These are phyloP conservation scores for Listrodromus nycthemerus DNA, from an alignment of 2,888 invertebrate genomes.

Conservation along the genomic window DNA sequence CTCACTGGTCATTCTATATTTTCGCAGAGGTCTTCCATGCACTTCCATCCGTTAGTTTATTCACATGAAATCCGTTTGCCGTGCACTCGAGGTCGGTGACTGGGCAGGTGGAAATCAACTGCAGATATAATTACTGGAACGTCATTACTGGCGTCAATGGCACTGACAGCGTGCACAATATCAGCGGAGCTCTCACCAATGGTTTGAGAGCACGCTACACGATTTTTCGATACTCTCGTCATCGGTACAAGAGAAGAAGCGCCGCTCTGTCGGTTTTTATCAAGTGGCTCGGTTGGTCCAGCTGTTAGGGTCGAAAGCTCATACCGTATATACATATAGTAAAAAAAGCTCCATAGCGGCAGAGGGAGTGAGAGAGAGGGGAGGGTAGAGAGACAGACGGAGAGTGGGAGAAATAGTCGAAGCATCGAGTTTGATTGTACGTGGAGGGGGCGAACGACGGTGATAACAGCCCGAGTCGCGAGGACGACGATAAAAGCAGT, in stretches of 20 bases:
- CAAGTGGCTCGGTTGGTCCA: slow-evolving; percentile 56
- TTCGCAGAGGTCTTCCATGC: neutral
- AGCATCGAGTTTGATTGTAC: slow-evolving; percentile 29
- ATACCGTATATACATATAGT: neutral
- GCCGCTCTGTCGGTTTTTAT: slow-evolving; percentile 46
- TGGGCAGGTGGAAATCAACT: slow-evolving; percentile 17
- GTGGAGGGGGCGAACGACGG: slow-evolving; percentile 25
- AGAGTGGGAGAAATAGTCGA: slow-evolving; percentile 12
- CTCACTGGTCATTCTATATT: neutral
- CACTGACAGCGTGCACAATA: slow-evolving; percentile 15
- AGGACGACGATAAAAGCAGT: slow-evolving; percentile 49
- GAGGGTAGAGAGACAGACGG: neutral
- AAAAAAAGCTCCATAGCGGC: neutral
- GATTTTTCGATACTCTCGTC: slow-evolving; percentile 45
- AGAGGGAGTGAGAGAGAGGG: neutral
- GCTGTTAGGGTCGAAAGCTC: slow-evolving; percentile 59
- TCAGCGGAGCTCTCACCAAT: slow-evolving; percentile 6
- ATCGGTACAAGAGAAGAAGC: slow-evolving; percentile 39
- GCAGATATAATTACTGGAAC: slow-evolving; percentile 29
- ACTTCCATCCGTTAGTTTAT: neutral
- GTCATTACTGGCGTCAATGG: slow-evolving; percentile 32
- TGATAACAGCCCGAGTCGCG: slow-evolving; percentile 23
- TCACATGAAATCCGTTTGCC: neutral
- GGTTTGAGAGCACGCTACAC: slow-evolving; percentile 34
- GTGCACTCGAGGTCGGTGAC: neutral